These are phyloP conservation scores for Erpornis zantholeuca DNA, from an alignment of 2,113 vertebrate genomes.

Conservation along the genomic window DNA sequence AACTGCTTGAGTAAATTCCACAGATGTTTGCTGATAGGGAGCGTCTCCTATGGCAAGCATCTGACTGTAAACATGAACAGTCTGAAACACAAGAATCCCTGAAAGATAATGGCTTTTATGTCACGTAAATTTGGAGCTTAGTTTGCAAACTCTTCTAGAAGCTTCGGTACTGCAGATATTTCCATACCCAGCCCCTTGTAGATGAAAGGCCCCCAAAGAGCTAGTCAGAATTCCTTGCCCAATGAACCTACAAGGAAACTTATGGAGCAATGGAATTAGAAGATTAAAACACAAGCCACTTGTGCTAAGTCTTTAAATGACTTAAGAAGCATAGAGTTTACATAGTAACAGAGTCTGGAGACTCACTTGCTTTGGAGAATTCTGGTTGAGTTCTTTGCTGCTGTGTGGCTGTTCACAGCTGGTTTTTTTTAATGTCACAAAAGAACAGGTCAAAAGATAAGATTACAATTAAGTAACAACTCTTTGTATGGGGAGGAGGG, in stretches of 20 bases:
- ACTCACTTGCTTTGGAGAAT: constrained; percentile 46
- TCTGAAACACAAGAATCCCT: not conserved
- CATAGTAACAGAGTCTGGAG: constrained; percentile 58
- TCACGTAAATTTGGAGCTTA: constrained; percentile 32
- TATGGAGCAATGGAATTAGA: constrained; percentile 70
- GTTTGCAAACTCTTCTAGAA: constrained; percentile 26
- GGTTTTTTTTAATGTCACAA: not conserved
- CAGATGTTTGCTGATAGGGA: not conserved
- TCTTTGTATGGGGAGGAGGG: not conserved
- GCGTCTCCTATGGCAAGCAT: not conserved
- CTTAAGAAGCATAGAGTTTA: constrained; percentile 61
- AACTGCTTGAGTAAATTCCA: not conserved
- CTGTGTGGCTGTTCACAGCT: not conserved
- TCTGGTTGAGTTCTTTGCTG: constrained; percentile 28
- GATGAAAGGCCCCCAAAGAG: constrained; percentile 57
- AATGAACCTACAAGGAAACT: constrained; percentile 70
- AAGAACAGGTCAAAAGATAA: not conserved
- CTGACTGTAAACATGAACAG: not conserved
- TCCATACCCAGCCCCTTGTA: constrained; percentile 21
- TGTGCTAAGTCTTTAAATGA: constrained; percentile 67
- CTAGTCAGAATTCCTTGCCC: constrained; percentile 72
- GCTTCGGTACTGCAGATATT: constrained; percentile 13
- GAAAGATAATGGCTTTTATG: constrained; percentile 8
- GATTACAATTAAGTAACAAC: not conserved
- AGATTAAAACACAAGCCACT: constrained; percentile 71